Percentiles rank a stretch among this genome's conserved stretches.
Conservation (phyloP, 2,113 vertebrate species). For the Todiramphus chloris region DNA sequence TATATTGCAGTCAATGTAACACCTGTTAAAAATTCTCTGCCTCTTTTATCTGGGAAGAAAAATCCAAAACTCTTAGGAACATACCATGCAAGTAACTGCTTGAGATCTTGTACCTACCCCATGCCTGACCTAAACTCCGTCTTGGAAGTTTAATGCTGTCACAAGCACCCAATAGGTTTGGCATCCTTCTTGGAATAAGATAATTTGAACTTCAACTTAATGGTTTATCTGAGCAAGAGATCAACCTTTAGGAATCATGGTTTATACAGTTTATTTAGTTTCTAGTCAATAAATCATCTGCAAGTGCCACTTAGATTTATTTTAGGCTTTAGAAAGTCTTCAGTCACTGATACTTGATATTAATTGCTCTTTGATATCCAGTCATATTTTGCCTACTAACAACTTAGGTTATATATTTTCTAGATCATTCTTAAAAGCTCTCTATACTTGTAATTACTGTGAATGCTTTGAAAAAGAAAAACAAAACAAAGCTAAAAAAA, state of each 20-base stretch:
- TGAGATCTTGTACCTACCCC: not conserved
- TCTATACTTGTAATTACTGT: not conserved
- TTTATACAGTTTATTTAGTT: not conserved
- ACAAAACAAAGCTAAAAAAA: not conserved
- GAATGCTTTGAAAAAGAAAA: not conserved
- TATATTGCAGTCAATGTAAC: not conserved
- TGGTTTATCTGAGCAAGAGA: not conserved
- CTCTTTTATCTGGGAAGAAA: not conserved
- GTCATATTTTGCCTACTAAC: not conserved
- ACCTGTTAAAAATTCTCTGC: not conserved
- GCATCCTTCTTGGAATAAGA: not conserved
- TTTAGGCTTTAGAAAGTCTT: not conserved
- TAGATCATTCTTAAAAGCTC: not conserved
- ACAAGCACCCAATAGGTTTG: not conserved
- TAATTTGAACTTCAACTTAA: not conserved
- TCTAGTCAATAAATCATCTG: not conserved
- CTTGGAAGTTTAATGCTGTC: not conserved
- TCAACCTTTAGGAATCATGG: not conserved
- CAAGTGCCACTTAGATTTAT: not conserved
- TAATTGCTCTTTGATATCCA: not conserved
- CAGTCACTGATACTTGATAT: not conserved
- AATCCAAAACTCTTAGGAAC: not conserved
- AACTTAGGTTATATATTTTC: not conserved
- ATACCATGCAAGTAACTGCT: not conserved
- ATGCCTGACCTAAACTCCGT: not conserved